Base-by-base conservation (phyloP, 2,113 vertebrate species). In the Engraulis encrasicolus region DNA sequence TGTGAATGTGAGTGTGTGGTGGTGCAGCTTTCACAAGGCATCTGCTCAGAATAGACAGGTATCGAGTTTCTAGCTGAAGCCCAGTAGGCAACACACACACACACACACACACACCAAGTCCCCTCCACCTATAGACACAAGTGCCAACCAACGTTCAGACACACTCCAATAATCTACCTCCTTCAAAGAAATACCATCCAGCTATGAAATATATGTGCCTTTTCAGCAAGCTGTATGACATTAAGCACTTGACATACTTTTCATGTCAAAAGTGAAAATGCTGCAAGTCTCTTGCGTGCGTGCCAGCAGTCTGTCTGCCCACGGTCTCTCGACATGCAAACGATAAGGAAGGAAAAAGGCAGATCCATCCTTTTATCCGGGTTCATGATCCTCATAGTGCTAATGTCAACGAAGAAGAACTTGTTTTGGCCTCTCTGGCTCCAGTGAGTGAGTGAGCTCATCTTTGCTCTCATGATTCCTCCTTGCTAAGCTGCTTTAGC, bases 11-110 rank as follows among this genome's bases (percentile, higher is more conserved):
- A 48, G 82, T 36, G 54, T 61, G 58, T 54, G 50, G 79, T 82
- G 48, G 48, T 61, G 79, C 50, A 86, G 86, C 79, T 27, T 87
- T 87, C 40, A 71, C 80, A 83, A 49, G 78, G 48, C 78, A 71
- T 49, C 82, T 74, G 86, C 86, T 89, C 84, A 89, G 86, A 87
- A 89, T 89, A 89, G 88, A 71, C 27, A 78, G 85, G 80, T 78
- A 49, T 89, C 84, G 71, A 74, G 77, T 89, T 87, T 87, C 86
- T 80, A 66, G 80, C 78, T 78, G 82, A 77, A 80, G 50, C 34
- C 34, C 52, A 78, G 78, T 81, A 82, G 52, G 81, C 14, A 58
- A 77, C 27, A 71, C 61, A 74, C 66, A 15, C n/a, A n/a, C n/a
- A n/a, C n/a, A n/a, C n/a, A n/a, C n/a, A n/a, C n/a, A n/a, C n/a